phyloP scores from a whole-genome alignment of 2,888 invertebrate species.

The Carpatolechia fugitivella region DNA sequence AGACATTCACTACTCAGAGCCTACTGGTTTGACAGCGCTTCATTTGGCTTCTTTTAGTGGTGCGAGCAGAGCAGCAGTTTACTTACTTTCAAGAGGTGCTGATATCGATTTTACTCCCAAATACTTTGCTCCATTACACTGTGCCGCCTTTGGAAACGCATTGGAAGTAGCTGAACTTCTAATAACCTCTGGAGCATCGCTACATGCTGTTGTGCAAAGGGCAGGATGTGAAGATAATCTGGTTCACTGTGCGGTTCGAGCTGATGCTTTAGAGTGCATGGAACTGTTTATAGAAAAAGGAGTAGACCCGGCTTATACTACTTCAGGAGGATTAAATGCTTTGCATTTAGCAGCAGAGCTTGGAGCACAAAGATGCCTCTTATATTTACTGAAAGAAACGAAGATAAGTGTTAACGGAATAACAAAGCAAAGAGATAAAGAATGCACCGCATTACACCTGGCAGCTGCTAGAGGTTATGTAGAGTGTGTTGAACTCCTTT shows the following conservation, averaged over 20 bases:
- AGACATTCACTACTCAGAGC: conserved; percentile 84
- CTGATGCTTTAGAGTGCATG: conserved; percentile 88
- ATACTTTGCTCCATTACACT: conserved; percentile 90
- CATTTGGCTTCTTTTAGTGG: conserved; percentile 89
- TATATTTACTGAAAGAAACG: conserved; percentile 86
- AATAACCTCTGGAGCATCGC: conserved; percentile 83
- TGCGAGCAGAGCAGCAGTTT: conserved; percentile 83
- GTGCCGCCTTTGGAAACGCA: conserved; percentile 93
- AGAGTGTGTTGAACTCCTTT: conserved; percentile 87
- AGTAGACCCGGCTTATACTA: conserved; percentile 86
- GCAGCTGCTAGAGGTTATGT: conserved; percentile 93
- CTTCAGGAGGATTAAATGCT: conserved; percentile 87
- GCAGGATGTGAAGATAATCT: conserved; percentile 86
- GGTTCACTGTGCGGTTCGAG: conserved; percentile 90
- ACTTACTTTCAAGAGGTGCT: conserved; percentile 83
- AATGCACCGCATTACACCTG: conserved; percentile 88
- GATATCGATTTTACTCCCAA: conserved; percentile 84
- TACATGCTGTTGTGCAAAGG: conserved; percentile 84
- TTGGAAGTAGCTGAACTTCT: conserved; percentile 88
- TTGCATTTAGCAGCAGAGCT: conserved; percentile 90
- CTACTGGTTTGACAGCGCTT: conserved; percentile 86
- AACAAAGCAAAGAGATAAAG: conserved; percentile 85
- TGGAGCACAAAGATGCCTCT: conserved; percentile 85
- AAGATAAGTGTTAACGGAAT: conserved; percentile 84
- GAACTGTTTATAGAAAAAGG: conserved; percentile 86